Conservation (phyloP, 2,888 invertebrate species). For the Mechanitis mazaeus region DNA sequence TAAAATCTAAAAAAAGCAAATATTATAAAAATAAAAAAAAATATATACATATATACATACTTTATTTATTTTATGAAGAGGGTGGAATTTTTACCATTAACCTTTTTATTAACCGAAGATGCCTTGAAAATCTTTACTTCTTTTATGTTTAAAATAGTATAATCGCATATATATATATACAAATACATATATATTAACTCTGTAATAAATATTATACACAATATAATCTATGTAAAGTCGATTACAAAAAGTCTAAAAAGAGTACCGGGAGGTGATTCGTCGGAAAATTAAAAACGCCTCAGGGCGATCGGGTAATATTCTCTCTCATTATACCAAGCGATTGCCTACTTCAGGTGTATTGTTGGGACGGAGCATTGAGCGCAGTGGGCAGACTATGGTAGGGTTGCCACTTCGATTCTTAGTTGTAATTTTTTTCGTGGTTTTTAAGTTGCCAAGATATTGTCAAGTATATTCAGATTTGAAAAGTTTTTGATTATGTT, state of each 20-base stretch:
- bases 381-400: neutral
- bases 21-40: no score
- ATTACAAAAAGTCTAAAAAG: slow-evolving; percentile 45
- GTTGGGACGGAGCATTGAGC: slow-evolving; percentile 26
- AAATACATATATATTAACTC: neutral
- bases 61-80: no score
- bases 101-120: no score
- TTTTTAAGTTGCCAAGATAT: neutral
- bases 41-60: no score
- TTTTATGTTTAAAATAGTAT: no score
- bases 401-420: slow-evolving; percentile 2
- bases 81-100: no score
- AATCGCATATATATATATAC: neutral
- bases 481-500: neutral
- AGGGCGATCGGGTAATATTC: slow-evolving; percentile 69
- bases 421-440: neutral
- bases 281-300: slow-evolving; percentile 74
- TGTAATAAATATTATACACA: neutral
- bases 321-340: slow-evolving; percentile 58
- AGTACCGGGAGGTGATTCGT: slow-evolving; percentile 57
- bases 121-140: no score
- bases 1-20: no score
- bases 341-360: slow-evolving; percentile 60
- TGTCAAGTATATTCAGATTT: neutral
- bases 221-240: neutral